Percentiles rank a stretch among this genome's conserved stretches.
phyloP scores from a whole-genome alignment of 1,140 invertebrate species.

The Linepithema humile region DNA sequence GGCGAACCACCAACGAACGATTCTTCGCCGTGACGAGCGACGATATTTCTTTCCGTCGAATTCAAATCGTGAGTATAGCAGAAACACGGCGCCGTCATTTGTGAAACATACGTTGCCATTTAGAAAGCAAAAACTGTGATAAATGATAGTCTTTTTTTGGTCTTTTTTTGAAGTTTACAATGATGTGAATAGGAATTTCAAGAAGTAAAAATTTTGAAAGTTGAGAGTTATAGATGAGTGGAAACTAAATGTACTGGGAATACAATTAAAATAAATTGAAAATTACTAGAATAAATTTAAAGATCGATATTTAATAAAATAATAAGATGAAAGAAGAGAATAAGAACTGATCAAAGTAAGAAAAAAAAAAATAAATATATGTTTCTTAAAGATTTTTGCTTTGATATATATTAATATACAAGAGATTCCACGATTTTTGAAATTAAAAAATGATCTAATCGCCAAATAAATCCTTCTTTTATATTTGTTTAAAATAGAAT shows the following conservation, averaged over 20 bases:
- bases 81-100: conserved; percentile 36
- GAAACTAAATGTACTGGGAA: too few relatives aligned
- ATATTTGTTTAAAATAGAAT: too few relatives aligned
- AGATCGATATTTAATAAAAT: neutral
- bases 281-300: neutral
- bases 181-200: neutral
- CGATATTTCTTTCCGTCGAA: conserved; percentile 53
- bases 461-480: too few relatives aligned
- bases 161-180: neutral
- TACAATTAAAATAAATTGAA: too few relatives aligned
- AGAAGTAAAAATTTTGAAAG: too few relatives aligned
- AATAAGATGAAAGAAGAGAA: too few relatives aligned
- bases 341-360: too few relatives aligned
- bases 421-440: too few relatives aligned
- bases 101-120: conserved; percentile 8
- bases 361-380: too few relatives aligned
- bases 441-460: too few relatives aligned
- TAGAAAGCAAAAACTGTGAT: conserved; percentile 10
- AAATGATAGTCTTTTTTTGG: neutral
- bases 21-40: conserved; percentile 22
- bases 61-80: conserved; percentile 34
- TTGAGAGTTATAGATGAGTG: neutral
- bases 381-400: too few relatives aligned
- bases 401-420: too few relatives aligned
- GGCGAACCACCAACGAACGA: conserved; percentile 1